A percentile compares a stretch with the other conserved stretches of the same genome.
phyloP scores from a whole-genome alignment of 2,888 invertebrate genomes.

The Brenthis hecate region DNA sequence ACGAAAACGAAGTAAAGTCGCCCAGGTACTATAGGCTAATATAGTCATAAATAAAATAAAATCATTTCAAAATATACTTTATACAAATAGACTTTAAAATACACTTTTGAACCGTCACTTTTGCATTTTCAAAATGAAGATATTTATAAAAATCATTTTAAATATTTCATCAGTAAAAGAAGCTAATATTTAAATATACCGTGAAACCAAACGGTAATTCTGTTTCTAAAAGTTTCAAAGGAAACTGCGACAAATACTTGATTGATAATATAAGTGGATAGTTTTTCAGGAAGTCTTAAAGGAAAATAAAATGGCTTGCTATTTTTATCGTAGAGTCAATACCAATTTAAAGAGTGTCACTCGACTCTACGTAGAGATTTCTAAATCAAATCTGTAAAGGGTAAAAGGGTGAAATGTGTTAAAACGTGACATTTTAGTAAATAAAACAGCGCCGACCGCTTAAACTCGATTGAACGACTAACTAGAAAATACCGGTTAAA shows the following conservation, averaged over 20 bases:
- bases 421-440: conserved; percentile 26
- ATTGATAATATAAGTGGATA: conserved; percentile 17
- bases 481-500: conserved; percentile 19
- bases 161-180: neutral
- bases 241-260: conserved; percentile 6
- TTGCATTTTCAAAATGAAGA: no score
- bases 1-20: no score
- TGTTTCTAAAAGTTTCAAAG: conserved; percentile 4
- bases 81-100: no score
- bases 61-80: no score
- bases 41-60: no score
- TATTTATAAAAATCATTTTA: no score
- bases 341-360: conserved; percentile 16
- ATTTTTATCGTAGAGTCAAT: conserved; percentile 12
- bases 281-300: conserved; percentile 6
- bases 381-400: conserved; percentile 28
- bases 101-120: no score
- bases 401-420: conserved; percentile 15
- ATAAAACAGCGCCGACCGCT: conserved; percentile 27
- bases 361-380: conserved; percentile 4
- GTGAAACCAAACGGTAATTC: no score
- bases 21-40: no score
- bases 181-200: neutral
- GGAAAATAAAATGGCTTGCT: neutral
- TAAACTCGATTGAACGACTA: conserved; percentile 24